Evolutionary conservation across 2,113 vertebrate genomes (phyloP).

Genomic region (Ptilorrhoa leucosticta): DNA sequence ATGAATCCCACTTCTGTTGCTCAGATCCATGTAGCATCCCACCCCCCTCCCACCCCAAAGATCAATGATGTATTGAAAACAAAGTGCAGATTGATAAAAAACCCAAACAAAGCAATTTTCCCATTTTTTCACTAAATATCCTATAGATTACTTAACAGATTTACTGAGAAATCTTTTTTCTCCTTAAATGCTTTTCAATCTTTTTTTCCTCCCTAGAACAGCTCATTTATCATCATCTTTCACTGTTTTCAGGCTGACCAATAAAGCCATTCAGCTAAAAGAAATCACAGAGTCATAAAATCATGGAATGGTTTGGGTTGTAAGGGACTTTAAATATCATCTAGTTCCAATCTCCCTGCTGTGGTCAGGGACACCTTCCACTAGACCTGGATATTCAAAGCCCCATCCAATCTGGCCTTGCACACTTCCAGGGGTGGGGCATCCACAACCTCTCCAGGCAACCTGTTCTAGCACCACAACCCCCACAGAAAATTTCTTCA

Average conservation of each 20-base stretch:
- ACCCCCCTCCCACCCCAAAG: rapidly evolving
- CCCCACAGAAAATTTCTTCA: not conserved
- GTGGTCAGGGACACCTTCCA: not conserved
- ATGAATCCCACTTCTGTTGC: not conserved
- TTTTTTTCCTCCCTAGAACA: not conserved
- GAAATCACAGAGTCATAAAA: not conserved
- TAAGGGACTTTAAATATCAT: not conserved
- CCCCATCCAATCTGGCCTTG: not conserved
- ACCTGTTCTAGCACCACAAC: not conserved
- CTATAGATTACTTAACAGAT: not conserved
- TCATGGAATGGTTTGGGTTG: not conserved
- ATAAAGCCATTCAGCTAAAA: not conserved
- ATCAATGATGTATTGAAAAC: not conserved
- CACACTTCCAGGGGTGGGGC: not conserved
- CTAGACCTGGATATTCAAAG: not conserved
- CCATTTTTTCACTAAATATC: not conserved
- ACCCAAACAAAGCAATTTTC: not conserved
- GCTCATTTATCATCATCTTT: not conserved
- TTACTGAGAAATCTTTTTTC: not conserved
- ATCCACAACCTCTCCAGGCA: not conserved
- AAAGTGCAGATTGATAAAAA: not conserved
- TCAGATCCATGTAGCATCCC: not conserved
- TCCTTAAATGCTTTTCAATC: not conserved
- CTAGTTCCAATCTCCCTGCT: not conserved
- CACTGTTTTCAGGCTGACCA: not conserved